Evolutionary conservation across 2,113 vertebrate genomes (phyloP).

Genomic region (Cranoglanis bouderius): DNA sequence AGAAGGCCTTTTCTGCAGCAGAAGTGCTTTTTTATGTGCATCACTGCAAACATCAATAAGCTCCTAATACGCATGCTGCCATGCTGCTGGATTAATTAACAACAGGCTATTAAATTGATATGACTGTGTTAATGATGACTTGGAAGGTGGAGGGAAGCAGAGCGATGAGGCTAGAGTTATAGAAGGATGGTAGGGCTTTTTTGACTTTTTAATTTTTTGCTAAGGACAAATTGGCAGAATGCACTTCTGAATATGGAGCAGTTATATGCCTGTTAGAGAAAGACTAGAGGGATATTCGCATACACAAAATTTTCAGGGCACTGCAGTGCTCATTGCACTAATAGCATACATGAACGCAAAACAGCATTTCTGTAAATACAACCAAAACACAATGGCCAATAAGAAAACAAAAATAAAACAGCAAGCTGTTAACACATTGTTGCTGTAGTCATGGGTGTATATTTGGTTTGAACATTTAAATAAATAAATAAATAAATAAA

Average conservation of each 20-base stretch:
- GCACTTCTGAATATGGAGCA: background rate
- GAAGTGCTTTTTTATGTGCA: slow-evolving; percentile 40
- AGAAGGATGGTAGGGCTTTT: background rate
- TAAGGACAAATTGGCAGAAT: background rate
- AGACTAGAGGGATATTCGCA: slow-evolving; percentile 13
- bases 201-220: background rate
- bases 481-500: no score
- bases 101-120: slow-evolving; percentile 45
- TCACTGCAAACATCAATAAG: slow-evolving; percentile 43
- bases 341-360: background rate
- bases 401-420: background rate
- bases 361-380: background rate
- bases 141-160: slow-evolving; percentile 21
- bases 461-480: no score
- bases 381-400: slow-evolving; percentile 3
- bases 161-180: background rate
- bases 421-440: background rate
- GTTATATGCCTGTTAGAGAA: background rate
- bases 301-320: slow-evolving; percentile 45
- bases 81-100: slow-evolving; percentile 48
- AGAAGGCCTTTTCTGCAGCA: slow-evolving; percentile 15
- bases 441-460: background rate
- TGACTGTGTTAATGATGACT: slow-evolving; percentile 42
- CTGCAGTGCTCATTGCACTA: slow-evolving; percentile 10
- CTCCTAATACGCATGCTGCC: slow-evolving; percentile 33